A percentile compares a stretch with the other conserved stretches of the same genome.
phyloP scores from a whole-genome alignment of 2,888 invertebrate species.

The Lordiphosa fenestrarum region DNA sequence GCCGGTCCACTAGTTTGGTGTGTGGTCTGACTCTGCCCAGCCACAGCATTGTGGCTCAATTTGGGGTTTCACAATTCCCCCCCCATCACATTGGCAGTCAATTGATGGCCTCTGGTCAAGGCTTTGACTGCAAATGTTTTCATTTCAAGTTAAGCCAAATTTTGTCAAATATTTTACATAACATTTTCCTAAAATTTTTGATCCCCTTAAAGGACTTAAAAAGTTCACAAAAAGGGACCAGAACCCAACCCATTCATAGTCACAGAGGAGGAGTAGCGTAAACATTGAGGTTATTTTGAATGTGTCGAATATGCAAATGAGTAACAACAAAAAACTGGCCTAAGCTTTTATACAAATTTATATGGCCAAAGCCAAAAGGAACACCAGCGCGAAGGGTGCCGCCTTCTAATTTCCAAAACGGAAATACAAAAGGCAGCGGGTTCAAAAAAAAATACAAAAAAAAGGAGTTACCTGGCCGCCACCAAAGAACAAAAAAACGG shows the following conservation, averaged over 20 bases:
- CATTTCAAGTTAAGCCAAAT: conserved; percentile 38
- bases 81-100: conserved; percentile 23
- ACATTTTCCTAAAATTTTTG: conserved; percentile 32
- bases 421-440: conserved; percentile 65
- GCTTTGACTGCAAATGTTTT: conserved; percentile 52
- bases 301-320: conserved; percentile 68
- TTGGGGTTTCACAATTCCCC: neutral
- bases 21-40: conserved; percentile 37
- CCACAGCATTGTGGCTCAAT: conserved; percentile 27
- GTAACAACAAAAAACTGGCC: conserved; percentile 35
- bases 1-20: conserved; percentile 18
- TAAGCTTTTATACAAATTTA: conserved; percentile 71
- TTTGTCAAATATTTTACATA: conserved; percentile 53
- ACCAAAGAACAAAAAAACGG: conserved; percentile 7
- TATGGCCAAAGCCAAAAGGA: conserved; percentile 28
- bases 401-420: conserved; percentile 67
- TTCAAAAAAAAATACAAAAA: neutral
- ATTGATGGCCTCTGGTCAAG: conserved; percentile 25
- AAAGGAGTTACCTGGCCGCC: conserved; percentile 2
- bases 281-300: conserved; percentile 31
- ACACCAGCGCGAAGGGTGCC: conserved; percentile 15
- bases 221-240: conserved; percentile 13
- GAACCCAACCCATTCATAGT: conserved; percentile 27
- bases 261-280: conserved; percentile 22
- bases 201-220: conserved; percentile 35